These are phyloP conservation scores for Spea multiplicata DNA, from an alignment of 2,113 vertebrate genomes.

Conservation along the genomic window DNA sequence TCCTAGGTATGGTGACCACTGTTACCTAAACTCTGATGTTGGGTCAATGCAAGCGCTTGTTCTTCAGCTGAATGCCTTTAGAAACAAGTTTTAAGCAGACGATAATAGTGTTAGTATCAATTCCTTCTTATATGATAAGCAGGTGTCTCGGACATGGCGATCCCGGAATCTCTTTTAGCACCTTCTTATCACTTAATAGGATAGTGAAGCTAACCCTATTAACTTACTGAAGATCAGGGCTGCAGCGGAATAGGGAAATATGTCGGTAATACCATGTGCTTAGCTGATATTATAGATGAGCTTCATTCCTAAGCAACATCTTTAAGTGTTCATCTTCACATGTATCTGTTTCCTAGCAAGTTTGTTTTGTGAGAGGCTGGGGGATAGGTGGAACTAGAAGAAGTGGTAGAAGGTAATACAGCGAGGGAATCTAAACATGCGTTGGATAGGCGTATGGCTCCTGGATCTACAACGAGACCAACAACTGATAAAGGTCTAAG, in stretches of 20 bases:
- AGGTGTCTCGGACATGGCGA: constrained; percentile 24
- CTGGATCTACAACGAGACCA: too few species aligned
- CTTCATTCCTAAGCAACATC: too few species aligned
- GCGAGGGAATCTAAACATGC: too few species aligned
- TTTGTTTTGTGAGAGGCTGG: not conserved
- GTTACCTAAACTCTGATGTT: too few species aligned
- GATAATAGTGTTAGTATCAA: constrained; percentile 20
- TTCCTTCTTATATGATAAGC: constrained; percentile 36
- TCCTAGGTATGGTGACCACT: too few species aligned
- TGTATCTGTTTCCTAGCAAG: not conserved
- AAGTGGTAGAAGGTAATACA: too few species aligned
- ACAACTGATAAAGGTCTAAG: too few species aligned
- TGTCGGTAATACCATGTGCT: not conserved
- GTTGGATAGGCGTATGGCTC: too few species aligned
- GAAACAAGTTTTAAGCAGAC: not conserved
- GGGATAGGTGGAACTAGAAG: not conserved
- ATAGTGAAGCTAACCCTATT: constrained; percentile 37
- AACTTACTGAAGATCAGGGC: constrained; percentile 14
- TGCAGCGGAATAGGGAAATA: not conserved
- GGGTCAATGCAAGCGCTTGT: too few species aligned
- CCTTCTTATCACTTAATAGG: constrained; percentile 44
- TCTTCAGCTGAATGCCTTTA: not conserved
- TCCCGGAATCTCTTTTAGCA: constrained; percentile 32
- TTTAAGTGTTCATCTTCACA: too few species aligned
- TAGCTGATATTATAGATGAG: not conserved